phyloP scores from a whole-genome alignment of 1,140 invertebrate species.

The Trachelipus rathkii region DNA sequence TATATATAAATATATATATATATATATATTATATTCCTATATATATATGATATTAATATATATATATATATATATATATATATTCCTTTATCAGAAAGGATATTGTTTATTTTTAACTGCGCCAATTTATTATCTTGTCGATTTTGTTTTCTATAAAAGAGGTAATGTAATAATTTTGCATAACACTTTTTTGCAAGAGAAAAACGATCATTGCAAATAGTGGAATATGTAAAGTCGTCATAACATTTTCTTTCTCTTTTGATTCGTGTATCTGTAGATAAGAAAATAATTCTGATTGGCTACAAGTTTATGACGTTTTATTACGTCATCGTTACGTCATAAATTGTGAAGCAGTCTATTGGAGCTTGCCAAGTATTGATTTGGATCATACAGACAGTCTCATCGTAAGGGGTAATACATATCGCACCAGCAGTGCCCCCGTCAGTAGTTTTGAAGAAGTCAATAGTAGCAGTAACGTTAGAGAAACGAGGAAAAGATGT shows the following conservation, averaged over 20 bases:
- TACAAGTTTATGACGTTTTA: constrained; percentile 25
- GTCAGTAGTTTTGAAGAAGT: constrained; percentile 38
- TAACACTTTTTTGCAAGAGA: too few relatives aligned
- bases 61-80: too few relatives aligned
- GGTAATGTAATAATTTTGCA: too few relatives aligned
- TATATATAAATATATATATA: too few relatives aligned
- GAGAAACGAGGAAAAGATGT: constrained; percentile 33
- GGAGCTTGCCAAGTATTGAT: constrained; percentile 37
- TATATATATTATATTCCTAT: too few relatives aligned
- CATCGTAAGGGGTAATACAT: constrained; percentile 26
- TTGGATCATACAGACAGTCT: constrained; percentile 34
- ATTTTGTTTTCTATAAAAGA: too few relatives aligned
- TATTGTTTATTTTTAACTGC: too few relatives aligned
- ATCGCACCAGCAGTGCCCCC: constrained; percentile 26
- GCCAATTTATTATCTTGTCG: too few relatives aligned
- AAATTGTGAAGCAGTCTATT: constrained; percentile 18
- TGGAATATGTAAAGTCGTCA: too few relatives aligned
- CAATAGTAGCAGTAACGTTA: constrained; percentile 31
- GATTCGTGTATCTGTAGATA: background rate
- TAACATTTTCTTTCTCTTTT: background rate
- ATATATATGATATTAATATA: too few relatives aligned
- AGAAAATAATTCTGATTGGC: constrained; percentile 18
- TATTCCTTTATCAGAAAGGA: too few relatives aligned
- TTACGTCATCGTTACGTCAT: constrained; percentile 23
- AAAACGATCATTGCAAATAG: too few relatives aligned